These are phyloP conservation scores for Chorisops tibialis DNA, from an alignment of 2,888 invertebrate species.

Conservation along the genomic window DNA sequence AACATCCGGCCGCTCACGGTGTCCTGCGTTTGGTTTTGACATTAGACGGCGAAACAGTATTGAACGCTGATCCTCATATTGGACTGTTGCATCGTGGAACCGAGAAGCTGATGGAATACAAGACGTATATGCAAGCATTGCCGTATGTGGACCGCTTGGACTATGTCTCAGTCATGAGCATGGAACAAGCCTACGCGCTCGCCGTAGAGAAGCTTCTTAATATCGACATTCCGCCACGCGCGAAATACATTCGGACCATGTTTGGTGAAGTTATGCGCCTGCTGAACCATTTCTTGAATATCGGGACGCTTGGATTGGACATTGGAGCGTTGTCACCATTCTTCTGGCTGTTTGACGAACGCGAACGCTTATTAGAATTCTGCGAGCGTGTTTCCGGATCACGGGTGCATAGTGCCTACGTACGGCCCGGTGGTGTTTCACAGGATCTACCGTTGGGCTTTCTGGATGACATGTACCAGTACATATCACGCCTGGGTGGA, in stretches of 20 bases:
- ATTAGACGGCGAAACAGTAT: slow-evolving; percentile 78
- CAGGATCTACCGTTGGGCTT: slow-evolving; percentile 71
- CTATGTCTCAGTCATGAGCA: slow-evolving; percentile 80
- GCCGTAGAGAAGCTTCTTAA: slow-evolving; percentile 82
- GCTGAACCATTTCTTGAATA: slow-evolving; percentile 74
- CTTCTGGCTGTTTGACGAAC: slow-evolving; percentile 88
- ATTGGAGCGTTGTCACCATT: slow-evolving; percentile 85
- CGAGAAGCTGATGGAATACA: slow-evolving; percentile 86
- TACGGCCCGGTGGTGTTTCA: slow-evolving; percentile 78
- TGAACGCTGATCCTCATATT: slow-evolving; percentile 78
- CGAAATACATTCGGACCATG: slow-evolving; percentile 74
- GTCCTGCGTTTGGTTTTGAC: slow-evolving; percentile 76
- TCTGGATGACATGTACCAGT: slow-evolving; percentile 75
- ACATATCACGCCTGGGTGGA: slow-evolving; percentile 63
- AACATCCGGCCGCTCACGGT: slow-evolving; percentile 89
- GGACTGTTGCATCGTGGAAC: slow-evolving; percentile 85
- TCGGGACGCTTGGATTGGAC: slow-evolving; percentile 73
- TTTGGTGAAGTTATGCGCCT: slow-evolving; percentile 75
- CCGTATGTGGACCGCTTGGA: slow-evolving; percentile 87
- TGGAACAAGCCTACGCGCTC: slow-evolving; percentile 73
- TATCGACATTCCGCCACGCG: slow-evolving; percentile 71
- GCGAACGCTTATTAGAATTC: slow-evolving; percentile 82
- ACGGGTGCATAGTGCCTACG: slow-evolving; percentile 78
- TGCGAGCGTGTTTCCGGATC: slow-evolving; percentile 81
- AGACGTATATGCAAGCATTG: slow-evolving; percentile 78